These are phyloP conservation scores for Achlya flavicornis DNA, from an alignment of 2,888 invertebrate species.

Conservation along the genomic window DNA sequence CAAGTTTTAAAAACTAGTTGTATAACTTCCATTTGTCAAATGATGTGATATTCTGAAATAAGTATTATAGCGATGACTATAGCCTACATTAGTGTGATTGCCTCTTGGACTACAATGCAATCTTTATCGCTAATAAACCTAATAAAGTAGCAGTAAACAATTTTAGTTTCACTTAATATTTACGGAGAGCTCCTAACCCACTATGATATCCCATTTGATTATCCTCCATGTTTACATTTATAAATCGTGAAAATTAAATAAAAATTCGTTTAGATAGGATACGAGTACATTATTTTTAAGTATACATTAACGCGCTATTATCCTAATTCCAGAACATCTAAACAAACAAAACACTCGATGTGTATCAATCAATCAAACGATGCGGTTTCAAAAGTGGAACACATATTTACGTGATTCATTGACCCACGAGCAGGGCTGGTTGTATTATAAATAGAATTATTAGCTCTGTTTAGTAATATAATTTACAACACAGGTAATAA, in stretches of 20 bases:
- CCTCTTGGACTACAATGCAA: neutral
- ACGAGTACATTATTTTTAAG: conserved; percentile 3
- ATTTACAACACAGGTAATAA: neutral
- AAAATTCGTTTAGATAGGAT: neutral
- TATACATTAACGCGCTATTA: conserved; percentile 16
- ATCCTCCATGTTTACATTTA: neutral
- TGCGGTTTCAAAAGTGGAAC: conserved; percentile 13
- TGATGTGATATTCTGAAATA: neutral
- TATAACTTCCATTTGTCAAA: neutral
- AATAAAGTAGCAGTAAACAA: neutral
- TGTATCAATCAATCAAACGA: conserved; percentile 30
- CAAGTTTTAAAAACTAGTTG: neutral
- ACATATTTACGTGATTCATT: conserved; percentile 31
- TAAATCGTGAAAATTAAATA: neutral
- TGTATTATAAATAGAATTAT: conserved; percentile 10
- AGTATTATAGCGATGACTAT: neutral
- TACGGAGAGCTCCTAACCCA: neutral
- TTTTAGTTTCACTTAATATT: neutral
- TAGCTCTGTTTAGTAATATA: neutral
- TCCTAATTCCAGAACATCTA: conserved; percentile 20
- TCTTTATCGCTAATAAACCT: neutral
- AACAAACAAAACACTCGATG: conserved; percentile 42
- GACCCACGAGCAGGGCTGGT: conserved; percentile 31
- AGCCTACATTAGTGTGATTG: neutral
- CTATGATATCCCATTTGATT: conserved; percentile 2